Evolutionary conservation across 2,797 vertebrate genomes (phyloP).

Genomic region (Heliangelus exortis): DNA sequence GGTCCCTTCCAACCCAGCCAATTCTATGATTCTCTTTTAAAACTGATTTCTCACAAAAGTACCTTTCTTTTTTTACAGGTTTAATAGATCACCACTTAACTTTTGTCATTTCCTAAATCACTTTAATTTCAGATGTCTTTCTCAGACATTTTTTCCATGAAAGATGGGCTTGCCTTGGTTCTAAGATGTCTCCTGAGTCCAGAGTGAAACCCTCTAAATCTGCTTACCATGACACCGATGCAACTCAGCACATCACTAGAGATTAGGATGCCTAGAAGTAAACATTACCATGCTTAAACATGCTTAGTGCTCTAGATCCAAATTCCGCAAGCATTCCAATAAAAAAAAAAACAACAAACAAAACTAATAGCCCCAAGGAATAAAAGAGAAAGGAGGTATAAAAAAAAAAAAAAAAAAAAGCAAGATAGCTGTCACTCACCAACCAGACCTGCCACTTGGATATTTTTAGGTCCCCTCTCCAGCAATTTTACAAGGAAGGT

Average conservation of each 20-base stretch:
- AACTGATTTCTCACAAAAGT: not conserved
- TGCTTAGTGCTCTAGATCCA: not conserved
- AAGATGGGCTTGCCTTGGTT: not conserved
- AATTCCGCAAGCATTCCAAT: not conserved
- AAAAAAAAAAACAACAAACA: fast-evolving
- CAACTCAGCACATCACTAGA: not conserved
- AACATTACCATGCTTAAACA: not conserved
- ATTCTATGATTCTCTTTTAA: not conserved
- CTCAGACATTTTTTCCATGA: not conserved
- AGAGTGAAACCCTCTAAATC: not conserved
- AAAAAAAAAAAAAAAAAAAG: not conserved
- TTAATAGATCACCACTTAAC: not conserved
- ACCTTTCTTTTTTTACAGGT: not conserved
- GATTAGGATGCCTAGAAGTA: not conserved
- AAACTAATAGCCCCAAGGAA: too few relatives aligned
- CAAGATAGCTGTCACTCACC: not conserved
- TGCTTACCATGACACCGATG: not conserved
- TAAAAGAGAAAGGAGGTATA: too few relatives aligned
- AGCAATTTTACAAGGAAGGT: not conserved
- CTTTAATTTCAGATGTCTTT: not conserved
- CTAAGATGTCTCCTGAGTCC: not conserved
- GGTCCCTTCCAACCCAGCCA: too few relatives aligned
- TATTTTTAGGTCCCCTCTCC: not conserved
- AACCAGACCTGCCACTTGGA: not conserved
- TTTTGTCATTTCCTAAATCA: not conserved